phyloP scores from a whole-genome alignment of 1,140 invertebrate genomes.

The Brachionus manjavacas region DNA sequence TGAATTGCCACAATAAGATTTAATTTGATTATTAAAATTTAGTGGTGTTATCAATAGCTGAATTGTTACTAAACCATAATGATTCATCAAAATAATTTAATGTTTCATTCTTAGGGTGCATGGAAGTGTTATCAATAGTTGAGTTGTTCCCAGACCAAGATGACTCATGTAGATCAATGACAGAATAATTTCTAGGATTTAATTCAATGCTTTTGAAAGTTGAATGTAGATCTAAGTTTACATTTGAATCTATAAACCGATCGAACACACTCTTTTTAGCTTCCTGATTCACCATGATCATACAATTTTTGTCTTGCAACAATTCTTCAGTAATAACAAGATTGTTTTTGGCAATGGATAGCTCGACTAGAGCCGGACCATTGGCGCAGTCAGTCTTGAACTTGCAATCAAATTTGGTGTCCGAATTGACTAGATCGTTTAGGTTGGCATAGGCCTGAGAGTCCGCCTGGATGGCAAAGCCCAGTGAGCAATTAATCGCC shows the following conservation, averaged over 20 bases:
- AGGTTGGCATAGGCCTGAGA: not conserved
- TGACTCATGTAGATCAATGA: not conserved
- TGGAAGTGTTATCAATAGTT: not conserved
- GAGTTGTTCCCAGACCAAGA: not conserved
- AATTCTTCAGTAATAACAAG: not conserved
- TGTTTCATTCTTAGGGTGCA: not conserved
- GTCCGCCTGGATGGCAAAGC: not conserved
- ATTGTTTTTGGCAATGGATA: not conserved
- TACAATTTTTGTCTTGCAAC: not conserved
- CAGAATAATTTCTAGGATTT: not conserved
- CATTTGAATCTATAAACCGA: too few species aligned
- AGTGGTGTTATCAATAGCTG: not conserved
- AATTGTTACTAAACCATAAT: not conserved
- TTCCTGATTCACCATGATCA: not conserved
- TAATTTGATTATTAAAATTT: too few species aligned
- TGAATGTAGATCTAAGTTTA: too few species aligned
- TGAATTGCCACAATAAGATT: too few species aligned
- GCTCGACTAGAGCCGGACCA: not conserved
- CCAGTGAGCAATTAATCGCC: not conserved
- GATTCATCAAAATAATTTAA: not conserved
- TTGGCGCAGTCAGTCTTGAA: not conserved
- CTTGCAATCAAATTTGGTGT: not conserved
- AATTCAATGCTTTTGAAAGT: too few species aligned
- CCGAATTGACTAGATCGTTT: slow-evolving; percentile 10
- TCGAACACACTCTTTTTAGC: not conserved